These are phyloP conservation scores for Rhegmatorhina hoffmannsi DNA, from an alignment of 2,113 vertebrate genomes.

Conservation along the genomic window DNA sequence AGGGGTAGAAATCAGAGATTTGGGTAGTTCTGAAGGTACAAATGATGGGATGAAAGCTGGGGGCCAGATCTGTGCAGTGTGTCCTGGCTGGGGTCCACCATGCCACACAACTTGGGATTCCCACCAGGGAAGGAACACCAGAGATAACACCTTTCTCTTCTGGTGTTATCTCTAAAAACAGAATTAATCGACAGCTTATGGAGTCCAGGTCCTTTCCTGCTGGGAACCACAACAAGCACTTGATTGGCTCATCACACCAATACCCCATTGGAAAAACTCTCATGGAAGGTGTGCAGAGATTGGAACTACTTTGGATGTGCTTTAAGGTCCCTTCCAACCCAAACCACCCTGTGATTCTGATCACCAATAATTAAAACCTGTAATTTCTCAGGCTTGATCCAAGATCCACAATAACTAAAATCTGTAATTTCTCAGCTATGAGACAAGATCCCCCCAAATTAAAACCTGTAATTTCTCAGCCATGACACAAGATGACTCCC, in stretches of 20 bases:
- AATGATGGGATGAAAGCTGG: neutral
- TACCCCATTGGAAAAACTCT: neutral
- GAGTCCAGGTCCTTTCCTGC: neutral
- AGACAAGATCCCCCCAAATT: neutral
- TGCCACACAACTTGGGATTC: neutral
- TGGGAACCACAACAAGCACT: neutral
- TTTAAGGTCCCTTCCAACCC: neutral
- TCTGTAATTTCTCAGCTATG: too few species aligned
- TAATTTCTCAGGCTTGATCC: neutral
- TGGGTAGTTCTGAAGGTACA: neutral
- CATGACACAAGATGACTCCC: neutral
- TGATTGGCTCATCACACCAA: rapidly evolving
- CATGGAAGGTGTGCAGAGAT: neutral
- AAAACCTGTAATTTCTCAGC: neutral
- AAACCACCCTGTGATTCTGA: neutral
- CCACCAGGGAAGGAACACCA: neutral
- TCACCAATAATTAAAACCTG: neutral
- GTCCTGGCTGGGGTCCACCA: too few species aligned
- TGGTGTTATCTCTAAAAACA: rapidly evolving
- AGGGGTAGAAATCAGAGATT: neutral
- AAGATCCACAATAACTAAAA: neutral
- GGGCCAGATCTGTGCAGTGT: neutral
- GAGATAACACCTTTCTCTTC: too few species aligned
- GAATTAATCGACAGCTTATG: neutral
- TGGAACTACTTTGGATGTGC: neutral